Evolutionary conservation across 2,113 vertebrate genomes (phyloP).

Genomic region (Neolamprologus sp.): DNA sequence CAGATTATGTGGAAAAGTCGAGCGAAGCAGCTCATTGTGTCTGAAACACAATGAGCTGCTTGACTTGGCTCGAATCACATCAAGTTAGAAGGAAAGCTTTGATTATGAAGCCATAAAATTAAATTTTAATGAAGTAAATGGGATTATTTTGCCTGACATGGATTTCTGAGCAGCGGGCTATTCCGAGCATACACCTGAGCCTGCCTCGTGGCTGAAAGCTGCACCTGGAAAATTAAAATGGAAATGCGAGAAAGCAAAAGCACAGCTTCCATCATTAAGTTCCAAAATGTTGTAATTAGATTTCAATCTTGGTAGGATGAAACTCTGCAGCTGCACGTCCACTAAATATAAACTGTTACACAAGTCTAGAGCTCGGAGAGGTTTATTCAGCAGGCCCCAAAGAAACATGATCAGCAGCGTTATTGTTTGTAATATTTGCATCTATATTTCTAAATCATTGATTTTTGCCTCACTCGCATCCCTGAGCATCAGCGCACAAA

Average conservation of each 20-base stretch:
- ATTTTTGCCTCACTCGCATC: rapidly evolving
- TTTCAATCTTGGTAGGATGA: not conserved
- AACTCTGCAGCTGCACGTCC: not conserved
- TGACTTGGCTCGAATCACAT: slow-evolving; percentile 8
- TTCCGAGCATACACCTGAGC: not conserved
- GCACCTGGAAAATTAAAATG: not conserved
- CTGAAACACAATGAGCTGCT: slow-evolving; percentile 23
- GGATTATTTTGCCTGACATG: not conserved
- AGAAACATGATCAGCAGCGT: not conserved
- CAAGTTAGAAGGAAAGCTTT: not conserved
- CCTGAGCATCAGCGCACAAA: not conserved
- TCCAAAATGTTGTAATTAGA: not conserved
- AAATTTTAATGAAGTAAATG: slow-evolving; percentile 23
- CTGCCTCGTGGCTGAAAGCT: not conserved
- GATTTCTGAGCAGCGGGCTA: not conserved
- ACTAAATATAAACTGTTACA: not conserved
- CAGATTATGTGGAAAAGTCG: slow-evolving; percentile 8
- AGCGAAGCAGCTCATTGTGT: not conserved
- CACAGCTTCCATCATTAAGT: not conserved
- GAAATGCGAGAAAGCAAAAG: not conserved
- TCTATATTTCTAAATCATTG: not conserved
- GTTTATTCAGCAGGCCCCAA: not conserved
- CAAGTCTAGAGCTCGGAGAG: not conserved
- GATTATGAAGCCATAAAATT: slow-evolving; percentile 41
- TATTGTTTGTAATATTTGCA: not conserved